Evolutionary conservation across 2,888 invertebrate genomes (phyloP).

Genomic region (Eulithis prunata): DNA sequence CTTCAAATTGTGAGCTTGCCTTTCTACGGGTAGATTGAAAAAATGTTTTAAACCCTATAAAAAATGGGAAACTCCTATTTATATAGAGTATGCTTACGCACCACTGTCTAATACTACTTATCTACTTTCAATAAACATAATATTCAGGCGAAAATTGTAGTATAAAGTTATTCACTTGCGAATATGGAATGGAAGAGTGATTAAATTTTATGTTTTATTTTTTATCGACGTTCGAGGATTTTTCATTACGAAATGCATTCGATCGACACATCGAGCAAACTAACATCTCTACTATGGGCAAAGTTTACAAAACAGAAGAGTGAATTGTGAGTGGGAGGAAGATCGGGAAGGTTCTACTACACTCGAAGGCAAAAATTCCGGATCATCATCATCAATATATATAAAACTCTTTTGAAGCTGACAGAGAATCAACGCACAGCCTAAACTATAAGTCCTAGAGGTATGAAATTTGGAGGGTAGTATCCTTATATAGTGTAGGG

Average conservation of each 20-base stretch:
- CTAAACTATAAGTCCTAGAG: too few relatives aligned
- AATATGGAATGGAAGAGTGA: constrained; percentile 24
- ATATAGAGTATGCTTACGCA: too few relatives aligned
- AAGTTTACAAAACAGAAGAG: constrained; percentile 64
- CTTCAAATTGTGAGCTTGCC: too few relatives aligned
- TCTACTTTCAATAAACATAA: background rate
- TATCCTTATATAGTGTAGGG: too few relatives aligned
- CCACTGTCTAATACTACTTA: constrained; percentile 5
- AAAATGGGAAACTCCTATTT: too few relatives aligned
- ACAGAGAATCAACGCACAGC: too few relatives aligned
- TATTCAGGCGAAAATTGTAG: constrained; percentile 16
- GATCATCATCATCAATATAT: too few relatives aligned
- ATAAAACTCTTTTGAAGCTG: too few relatives aligned
- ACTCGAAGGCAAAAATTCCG: background rate
- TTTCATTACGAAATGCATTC: constrained; percentile 70
- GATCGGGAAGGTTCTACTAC: constrained; percentile 21
- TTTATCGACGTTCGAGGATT: constrained; percentile 37
- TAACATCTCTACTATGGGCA: constrained; percentile 63
- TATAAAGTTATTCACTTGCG: constrained; percentile 20
- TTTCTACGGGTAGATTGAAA: too few relatives aligned
- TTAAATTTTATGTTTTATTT: constrained; percentile 29
- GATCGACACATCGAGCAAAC: constrained; percentile 66
- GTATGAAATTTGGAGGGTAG: too few relatives aligned
- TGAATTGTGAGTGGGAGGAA: constrained; percentile 65
- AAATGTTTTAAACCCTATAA: too few relatives aligned